Evolutionary conservation across 2,888 invertebrate species (phyloP), one percentile per base, ranked within the genome.

Genomic region (Achlya flavicornis): DNA sequence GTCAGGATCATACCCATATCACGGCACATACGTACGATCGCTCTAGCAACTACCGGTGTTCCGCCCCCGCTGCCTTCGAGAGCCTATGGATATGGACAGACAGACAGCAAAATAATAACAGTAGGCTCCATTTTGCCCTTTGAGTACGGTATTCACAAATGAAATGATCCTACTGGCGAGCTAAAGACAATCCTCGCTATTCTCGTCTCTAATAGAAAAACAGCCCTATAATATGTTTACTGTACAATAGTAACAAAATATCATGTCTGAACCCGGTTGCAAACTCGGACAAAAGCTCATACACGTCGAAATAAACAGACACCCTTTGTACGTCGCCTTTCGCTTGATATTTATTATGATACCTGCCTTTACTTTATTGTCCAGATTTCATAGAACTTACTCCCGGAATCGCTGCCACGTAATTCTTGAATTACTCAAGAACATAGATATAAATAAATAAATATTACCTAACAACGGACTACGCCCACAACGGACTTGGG

Each of bases 401-500:
- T 53, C 53, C 53, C 53, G 53, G 53, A 53, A 53, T 53, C 19
- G 53, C 5, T 6, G n/a, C 19, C 8, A 70, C 70, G 68, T 67
- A 66, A 67, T 67, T 26, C 63, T 64, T 58, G 64, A 65, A 68
- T 66, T 64, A 61, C 65, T 66, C 68, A 69, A 69, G 64, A 66
- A 66, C 73, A 64, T 71, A 67, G 66, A 70, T 71, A 73, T 71
- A 64, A 68, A 84, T 86, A 86, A 85, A 85, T 85, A 84, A 81
- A 67, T 78, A 79, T 89, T 88, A 86, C 81, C 83, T 84, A 89
- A 88, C 78, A 88, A 88, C 78, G 62, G 74, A 72, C 78, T 73
- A 79, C 88, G 85, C 91, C 89, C 86, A 88, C 87, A 65, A 71
- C 67, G 14, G 33, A 68, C 74, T 58, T 79, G 70, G 87, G 87